These are phyloP conservation scores for Pyrgus malvae DNA, from an alignment of 2,888 invertebrate species.

Conservation along the genomic window DNA sequence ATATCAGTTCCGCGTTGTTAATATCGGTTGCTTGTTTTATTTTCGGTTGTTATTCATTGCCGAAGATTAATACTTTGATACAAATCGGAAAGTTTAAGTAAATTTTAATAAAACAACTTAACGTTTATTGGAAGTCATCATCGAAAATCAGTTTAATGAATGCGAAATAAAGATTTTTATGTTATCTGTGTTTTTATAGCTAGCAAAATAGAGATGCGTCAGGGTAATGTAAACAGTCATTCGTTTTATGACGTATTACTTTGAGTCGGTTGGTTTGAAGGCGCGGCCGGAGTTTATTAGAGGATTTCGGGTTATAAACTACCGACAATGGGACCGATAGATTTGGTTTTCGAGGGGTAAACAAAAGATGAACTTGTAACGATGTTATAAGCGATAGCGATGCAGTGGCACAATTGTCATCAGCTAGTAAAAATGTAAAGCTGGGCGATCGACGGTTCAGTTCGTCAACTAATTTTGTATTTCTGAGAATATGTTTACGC, in stretches of 20 bases:
- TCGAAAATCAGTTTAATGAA: neutral
- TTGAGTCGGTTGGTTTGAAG: constrained; percentile 12
- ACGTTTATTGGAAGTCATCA: constrained; percentile 10
- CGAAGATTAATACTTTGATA: constrained; percentile 17
- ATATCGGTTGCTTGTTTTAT: constrained; percentile 18
- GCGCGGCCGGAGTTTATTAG: constrained; percentile 3
- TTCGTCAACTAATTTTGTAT: constrained; percentile 52
- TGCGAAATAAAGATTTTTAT: constrained; percentile 10
- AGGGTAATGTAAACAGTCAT: constrained; percentile 12
- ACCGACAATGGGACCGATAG: neutral
- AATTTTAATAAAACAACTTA: constrained; percentile 15
- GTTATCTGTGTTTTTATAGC: constrained; percentile 10
- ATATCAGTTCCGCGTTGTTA: constrained; percentile 23
- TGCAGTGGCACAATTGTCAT: constrained; percentile 11
- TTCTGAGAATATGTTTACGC: constrained; percentile 66
- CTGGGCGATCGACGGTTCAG: constrained; percentile 23
- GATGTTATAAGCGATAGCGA: neutral
- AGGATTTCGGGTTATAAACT: constrained; percentile 14
- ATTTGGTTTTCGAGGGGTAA: neutral
- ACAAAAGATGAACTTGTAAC: constrained; percentile 7
- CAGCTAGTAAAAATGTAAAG: constrained; percentile 16
- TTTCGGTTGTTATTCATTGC: constrained; percentile 21
- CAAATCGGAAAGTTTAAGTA: constrained; percentile 6
- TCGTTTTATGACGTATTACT: constrained; percentile 13
- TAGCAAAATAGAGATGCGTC: constrained; percentile 13